Conservation (phyloP, 2,797 vertebrate genomes). For the Thalassophryne amazonica region DNA sequence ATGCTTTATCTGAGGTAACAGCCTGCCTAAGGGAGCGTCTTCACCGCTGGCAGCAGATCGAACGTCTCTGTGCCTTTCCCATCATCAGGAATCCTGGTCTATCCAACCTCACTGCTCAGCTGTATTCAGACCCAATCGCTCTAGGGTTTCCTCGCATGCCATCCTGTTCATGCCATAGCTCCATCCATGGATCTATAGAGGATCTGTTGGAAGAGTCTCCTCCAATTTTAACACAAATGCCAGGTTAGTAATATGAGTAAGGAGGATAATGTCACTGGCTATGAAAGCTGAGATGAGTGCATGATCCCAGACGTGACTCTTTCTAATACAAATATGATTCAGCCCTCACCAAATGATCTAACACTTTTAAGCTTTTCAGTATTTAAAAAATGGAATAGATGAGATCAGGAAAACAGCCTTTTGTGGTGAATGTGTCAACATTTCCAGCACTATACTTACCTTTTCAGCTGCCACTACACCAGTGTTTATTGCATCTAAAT, state of each 20-base stretch:
- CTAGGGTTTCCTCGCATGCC: conserved; percentile 85
- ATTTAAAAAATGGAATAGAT: too few species aligned
- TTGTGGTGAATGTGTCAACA: too few species aligned
- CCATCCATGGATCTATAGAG: conserved; percentile 77
- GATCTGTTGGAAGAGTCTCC: conserved; percentile 91
- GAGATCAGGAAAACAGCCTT: too few species aligned
- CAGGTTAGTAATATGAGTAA: conserved; percentile 45
- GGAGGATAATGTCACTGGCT: too few species aligned
- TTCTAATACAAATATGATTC: too few species aligned
- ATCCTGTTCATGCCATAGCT: conserved; percentile 76
- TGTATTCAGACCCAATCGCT: conserved; percentile 90
- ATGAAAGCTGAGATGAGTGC: too few species aligned
- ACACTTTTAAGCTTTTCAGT: too few species aligned
- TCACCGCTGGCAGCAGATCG: conserved; percentile 97
- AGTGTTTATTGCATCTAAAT: background rate
- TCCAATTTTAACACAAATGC: conserved; percentile 85
- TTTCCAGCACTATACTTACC: background rate
- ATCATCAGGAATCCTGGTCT: conserved; percentile 92
- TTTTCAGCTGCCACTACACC: background rate
- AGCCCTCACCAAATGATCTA: too few species aligned
- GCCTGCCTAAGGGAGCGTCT: conserved; percentile 93
- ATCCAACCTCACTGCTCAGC: conserved; percentile 86
- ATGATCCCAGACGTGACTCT: too few species aligned
- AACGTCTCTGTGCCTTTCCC: conserved; percentile 91
- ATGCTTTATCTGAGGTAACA: conserved; percentile 90